Percentiles rank a stretch among this genome's conserved stretches.
These are phyloP conservation scores for Sycophaga agraensis DNA, from an alignment of 1,140 invertebrate genomes.

Conservation along the genomic window DNA sequence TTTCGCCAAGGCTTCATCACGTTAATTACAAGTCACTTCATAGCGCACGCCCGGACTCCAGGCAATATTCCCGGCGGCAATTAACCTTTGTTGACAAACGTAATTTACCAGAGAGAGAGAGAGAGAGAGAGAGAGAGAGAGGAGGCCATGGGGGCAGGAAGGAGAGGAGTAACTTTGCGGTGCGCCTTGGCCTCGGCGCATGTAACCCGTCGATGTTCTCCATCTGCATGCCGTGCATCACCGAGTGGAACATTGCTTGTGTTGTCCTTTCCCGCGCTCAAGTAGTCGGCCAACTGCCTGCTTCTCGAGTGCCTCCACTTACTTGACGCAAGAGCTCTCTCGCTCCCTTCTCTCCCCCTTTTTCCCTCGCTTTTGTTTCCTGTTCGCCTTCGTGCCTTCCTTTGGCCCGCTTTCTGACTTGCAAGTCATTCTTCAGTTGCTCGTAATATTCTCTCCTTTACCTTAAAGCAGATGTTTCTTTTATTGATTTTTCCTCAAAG, in stretches of 20 bases:
- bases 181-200: not conserved
- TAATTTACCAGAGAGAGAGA: slow-evolving; percentile 53
- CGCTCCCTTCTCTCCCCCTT: not conserved
- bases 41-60: slow-evolving; percentile 31
- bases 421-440: too few species aligned
- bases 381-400: too few species aligned
- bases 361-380: not conserved
- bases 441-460: too few species aligned
- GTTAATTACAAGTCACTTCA: slow-evolving; percentile 54
- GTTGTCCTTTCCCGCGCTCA: not conserved
- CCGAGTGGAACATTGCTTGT: not conserved
- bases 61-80: slow-evolving; percentile 53
- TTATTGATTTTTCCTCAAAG: too few species aligned
- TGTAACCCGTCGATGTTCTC: not conserved
- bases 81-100: slow-evolving; percentile 55
- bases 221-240: not conserved
- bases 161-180: slow-evolving; percentile 6
- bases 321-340: not conserved
- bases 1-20: slow-evolving; percentile 44
- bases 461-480: too few species aligned
- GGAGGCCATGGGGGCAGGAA: not conserved
- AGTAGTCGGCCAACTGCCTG: not conserved
- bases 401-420: too few species aligned
- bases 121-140: too few species aligned
- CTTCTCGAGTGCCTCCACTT: not conserved